These are phyloP conservation scores for Gastrophryne carolinensis DNA, from an alignment of 2,797 vertebrate species.

Conservation along the genomic window DNA sequence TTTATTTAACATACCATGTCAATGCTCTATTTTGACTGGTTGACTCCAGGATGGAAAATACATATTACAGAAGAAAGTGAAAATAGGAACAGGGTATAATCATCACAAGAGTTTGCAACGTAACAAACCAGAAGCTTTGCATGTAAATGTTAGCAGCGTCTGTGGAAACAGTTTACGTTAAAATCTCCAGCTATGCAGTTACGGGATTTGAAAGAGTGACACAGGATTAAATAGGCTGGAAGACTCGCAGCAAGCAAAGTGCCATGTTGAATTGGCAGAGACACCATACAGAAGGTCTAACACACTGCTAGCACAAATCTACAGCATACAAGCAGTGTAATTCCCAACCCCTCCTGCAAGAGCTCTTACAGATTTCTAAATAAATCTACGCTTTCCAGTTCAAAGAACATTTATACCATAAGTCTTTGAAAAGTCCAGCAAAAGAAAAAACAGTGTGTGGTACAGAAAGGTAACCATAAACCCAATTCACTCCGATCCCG, in stretches of 20 bases:
- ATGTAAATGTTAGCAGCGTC: background rate
- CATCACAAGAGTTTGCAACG: background rate
- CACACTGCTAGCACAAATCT: background rate
- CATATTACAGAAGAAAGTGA: background rate
- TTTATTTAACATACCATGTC: no score
- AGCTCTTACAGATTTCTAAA: background rate
- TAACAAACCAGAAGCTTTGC: background rate
- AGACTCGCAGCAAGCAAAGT: slow-evolving; percentile 6
- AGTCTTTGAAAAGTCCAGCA: background rate
- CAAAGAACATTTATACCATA: background rate
- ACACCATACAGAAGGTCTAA: background rate
- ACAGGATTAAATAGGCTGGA: background rate
- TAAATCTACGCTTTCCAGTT: background rate
- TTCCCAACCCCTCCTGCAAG: background rate
- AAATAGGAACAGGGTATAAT: background rate
- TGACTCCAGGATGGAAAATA: background rate
- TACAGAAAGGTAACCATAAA: no score
- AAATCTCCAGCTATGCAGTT: background rate
- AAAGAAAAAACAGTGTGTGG: no score
- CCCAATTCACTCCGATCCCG: no score
- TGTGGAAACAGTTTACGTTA: background rate
- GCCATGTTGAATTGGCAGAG: background rate
- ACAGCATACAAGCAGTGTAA: background rate
- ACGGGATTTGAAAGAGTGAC: background rate
- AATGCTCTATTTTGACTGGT: background rate